Base-by-base conservation (phyloP, 2,888 invertebrate species). In the Anorthoa munda region DNA sequence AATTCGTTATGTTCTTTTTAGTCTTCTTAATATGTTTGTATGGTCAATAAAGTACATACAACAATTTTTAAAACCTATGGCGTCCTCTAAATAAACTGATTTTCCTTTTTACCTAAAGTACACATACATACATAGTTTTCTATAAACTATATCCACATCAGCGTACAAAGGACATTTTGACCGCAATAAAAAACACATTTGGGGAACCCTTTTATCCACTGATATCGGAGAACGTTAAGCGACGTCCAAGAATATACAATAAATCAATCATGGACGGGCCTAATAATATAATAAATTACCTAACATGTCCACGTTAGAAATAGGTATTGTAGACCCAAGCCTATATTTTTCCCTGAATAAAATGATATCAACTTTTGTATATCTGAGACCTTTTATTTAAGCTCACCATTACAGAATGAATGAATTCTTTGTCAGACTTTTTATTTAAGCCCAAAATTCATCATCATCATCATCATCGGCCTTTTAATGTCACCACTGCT, bases 231-330 rank as follows among this genome's bases (percentile, higher is more conserved):
- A 63, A 21, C n/a, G 39, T 21, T 64, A 77, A 48, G 17, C 50
- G 77, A 66, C 13, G n/a, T 12, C 39, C 17, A 55, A 67, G 55
- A 73, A 56, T 55, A 67, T 66, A 56, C n/a, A 53, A 77, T 77
- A 73, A 73, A 73, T 73, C 55, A 67, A 50, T 67, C 55, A 77
- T 21, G 78, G 45, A 39, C 11, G 18, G 21, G n/a, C 23, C 18
- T 56, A 26, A 26, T 77, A 67, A 48, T 26, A n/a, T n/a, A 77
- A 55, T 76, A 72, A 55, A 76, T 53, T 63, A 76, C 23, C 46
- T 12, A 23, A 63, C 21, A 46, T 55, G 53, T 64, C 77, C 23
- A 76, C 9, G 31, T n/a, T 2, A 73, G 13, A 56, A 74, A 74
- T 50, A 50, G 58, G 31, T 31, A 58, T 31, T 58, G 58, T n/a